Base-by-base conservation (phyloP, 2,888 invertebrate genomes). In the Azorinus chamasolen region DNA sequence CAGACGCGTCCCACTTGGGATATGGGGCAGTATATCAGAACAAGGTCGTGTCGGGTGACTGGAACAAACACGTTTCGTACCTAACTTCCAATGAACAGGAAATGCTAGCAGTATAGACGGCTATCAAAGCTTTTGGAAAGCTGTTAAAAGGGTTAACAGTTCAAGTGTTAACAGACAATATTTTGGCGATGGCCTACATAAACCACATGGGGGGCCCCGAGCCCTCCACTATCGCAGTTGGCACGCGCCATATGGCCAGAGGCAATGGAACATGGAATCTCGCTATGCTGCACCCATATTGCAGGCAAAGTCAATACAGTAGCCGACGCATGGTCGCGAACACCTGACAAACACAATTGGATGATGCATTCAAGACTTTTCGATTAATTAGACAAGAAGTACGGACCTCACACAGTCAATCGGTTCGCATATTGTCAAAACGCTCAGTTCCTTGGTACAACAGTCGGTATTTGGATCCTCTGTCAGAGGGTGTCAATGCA, bases 321-420 rank as follows among this genome's bases (percentile, higher is more conserved):
- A 51, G 65, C 71, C 5, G 76, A 76, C 32, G 39, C 20, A n/a
- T 71, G 65, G 66, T 76, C 76, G 14, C 48, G 59, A 53, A 51
- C 62, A 8, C 54, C 58, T 3, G 62, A 55, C 66, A 70, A 64
- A 59, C 32, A 64, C 75, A 57, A 57, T 18, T 74, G 69, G 74
- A 58, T 53, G 43, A 20, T 69, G 6, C 62, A 69, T 53, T 57
- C 69, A 39, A n/a, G 16, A 22, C 2, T 69, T 0, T 74, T 66
- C 54, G 16, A n/a, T 1, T 62, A 62, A 14, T 32, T 68, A 43
- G 68, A 68, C 51, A 61, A 61, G 27, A 14, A 61, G 14, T 74
- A 25, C 32, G 68, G 68, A 27, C 61, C 41, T 1, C 61, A 74
- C 18, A 74, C 68, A 18, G 25, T 73, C 6, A 59, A 65, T 32